These are phyloP conservation scores for Lycodopsis pacificus DNA, from an alignment of 2,797 vertebrate species.

Conservation along the genomic window DNA sequence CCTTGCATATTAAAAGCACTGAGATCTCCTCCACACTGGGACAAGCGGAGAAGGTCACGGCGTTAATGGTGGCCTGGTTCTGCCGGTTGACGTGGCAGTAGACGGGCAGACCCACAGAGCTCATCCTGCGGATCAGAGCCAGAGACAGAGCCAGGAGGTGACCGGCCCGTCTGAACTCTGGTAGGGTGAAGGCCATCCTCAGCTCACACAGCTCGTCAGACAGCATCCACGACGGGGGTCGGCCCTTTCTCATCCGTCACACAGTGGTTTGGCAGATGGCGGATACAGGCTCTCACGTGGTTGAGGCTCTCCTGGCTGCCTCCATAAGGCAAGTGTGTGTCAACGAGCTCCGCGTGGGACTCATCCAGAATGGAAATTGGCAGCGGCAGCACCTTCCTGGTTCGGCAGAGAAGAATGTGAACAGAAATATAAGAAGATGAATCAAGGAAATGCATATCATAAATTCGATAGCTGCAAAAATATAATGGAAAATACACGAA, in stretches of 20 bases:
- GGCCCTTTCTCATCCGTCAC: slow-evolving; percentile 49
- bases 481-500: background rate
- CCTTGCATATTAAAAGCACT: slow-evolving; percentile 23
- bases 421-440: slow-evolving; percentile 18
- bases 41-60: slow-evolving; percentile 19
- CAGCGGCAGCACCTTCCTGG: slow-evolving; percentile 21
- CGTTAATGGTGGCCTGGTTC: slow-evolving; percentile 21
- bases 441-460: slow-evolving; percentile 20
- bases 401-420: slow-evolving; percentile 24
- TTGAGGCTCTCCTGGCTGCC: slow-evolving; percentile 50
- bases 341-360: slow-evolving; percentile 39
- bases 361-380: slow-evolving; percentile 42
- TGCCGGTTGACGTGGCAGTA: slow-evolving; percentile 26
- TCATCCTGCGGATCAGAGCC: slow-evolving; percentile 26
- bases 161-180: slow-evolving; percentile 31
- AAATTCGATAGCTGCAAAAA: slow-evolving; percentile 10
- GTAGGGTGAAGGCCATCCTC: slow-evolving; percentile 46
- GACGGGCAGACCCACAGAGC: slow-evolving; percentile 22
- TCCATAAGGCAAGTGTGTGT: slow-evolving; percentile 49
- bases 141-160: slow-evolving; percentile 22
- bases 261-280: slow-evolving; percentile 54
- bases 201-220: slow-evolving; percentile 56
- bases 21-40: slow-evolving; percentile 27
- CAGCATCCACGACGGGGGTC: slow-evolving; percentile 47
- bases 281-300: slow-evolving; percentile 43